These are phyloP conservation scores for Chloroclysta siterata DNA, from an alignment of 2,888 invertebrate genomes.

Conservation along the genomic window DNA sequence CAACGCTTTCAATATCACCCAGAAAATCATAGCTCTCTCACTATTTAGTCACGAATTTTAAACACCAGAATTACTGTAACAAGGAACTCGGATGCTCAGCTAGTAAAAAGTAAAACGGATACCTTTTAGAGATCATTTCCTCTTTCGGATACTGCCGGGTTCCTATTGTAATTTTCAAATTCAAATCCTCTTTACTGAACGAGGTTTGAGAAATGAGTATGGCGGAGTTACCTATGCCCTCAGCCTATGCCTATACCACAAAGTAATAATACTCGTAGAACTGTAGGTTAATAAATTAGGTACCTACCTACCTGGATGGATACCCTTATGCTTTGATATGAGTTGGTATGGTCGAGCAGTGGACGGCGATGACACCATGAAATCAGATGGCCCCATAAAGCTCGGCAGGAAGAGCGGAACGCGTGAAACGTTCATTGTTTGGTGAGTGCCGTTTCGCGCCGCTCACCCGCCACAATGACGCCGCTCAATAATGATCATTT, in stretches of 20 bases:
- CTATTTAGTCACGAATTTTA: neutral
- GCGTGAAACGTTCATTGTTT: constrained; percentile 73
- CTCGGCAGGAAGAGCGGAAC: constrained; percentile 67
- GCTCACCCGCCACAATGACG: constrained; percentile 64
- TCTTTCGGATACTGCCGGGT: too few relatives aligned
- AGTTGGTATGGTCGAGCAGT: constrained; percentile 3
- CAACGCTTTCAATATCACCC: neutral
- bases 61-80: neutral
- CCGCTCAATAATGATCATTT: constrained; percentile 39
- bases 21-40: neutral
- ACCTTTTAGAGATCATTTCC: too few relatives aligned
- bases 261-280: neutral
- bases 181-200: too few relatives aligned
- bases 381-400: constrained; percentile 69
- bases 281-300: too few relatives aligned
- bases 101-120: too few relatives aligned
- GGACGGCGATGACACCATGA: constrained; percentile 54
- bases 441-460: constrained; percentile 63
- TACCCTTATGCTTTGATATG: neutral
- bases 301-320: too few relatives aligned
- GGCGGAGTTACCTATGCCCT: too few relatives aligned
- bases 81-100: too few relatives aligned
- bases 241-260: too few relatives aligned
- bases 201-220: too few relatives aligned
- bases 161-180: too few relatives aligned